Conservation (phyloP, 2,888 invertebrate genomes). For the Dasypolia templi region DNA sequence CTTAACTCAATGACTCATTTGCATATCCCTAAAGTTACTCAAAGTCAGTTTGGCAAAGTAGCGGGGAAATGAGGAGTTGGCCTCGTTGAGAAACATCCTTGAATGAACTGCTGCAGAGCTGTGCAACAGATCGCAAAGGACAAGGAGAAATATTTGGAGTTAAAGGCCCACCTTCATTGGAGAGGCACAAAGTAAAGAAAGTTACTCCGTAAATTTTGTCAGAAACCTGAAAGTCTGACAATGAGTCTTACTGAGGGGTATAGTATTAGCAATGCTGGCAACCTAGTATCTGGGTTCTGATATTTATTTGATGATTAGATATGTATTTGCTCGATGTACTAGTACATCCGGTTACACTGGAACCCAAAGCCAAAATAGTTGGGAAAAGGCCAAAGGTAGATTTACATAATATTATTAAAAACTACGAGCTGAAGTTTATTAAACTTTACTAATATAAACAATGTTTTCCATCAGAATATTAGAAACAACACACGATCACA, state of each 20-base stretch:
- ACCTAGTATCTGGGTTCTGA: no score
- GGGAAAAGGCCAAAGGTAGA: no score
- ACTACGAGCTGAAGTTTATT: background rate
- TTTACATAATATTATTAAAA: background rate
- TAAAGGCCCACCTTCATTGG: background rate
- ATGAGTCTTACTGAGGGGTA: no score
- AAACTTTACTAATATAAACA: conserved; percentile 4
- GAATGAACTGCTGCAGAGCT: background rate
- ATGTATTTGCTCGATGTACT: no score
- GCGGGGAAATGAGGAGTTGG: background rate
- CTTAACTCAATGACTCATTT: background rate
- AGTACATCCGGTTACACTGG: no score
- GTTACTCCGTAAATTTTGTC: background rate
- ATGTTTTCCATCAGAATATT: conserved; percentile 30
- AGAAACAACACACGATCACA: conserved; percentile 47
- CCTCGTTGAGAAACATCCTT: background rate
- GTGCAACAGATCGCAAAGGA: background rate
- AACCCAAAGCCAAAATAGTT: no score
- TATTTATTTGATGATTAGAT: no score
- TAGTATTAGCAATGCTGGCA: no score
- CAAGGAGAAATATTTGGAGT: background rate
- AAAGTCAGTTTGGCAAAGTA: background rate
- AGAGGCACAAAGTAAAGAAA: background rate
- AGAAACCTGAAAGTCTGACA: no score
- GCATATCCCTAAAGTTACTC: background rate